Evolutionary conservation across 2,113 vertebrate species (phyloP).

Genomic region (Cacatua alba): DNA sequence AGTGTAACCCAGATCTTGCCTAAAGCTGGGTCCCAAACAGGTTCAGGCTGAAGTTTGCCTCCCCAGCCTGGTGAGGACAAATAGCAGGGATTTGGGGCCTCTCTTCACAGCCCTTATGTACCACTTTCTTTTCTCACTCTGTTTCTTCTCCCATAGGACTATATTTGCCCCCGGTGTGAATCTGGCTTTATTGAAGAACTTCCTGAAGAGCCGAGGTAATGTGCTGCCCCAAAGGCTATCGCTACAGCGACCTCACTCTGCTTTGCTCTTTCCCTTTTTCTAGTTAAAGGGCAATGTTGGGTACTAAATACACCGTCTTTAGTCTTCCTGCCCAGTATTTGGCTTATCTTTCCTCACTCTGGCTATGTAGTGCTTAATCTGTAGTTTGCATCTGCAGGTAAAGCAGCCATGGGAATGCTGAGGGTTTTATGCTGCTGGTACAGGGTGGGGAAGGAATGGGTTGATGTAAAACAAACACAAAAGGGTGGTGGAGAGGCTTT

Average conservation of each 20-base stretch:
- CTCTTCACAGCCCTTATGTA: background rate
- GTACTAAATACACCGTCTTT: background rate
- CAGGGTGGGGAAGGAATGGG: rapidly evolving
- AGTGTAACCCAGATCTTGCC: background rate
- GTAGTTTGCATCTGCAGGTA: background rate
- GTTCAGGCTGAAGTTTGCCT: background rate
- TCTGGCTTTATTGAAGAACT: constrained; percentile 96
- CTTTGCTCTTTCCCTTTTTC: background rate
- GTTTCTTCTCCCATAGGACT: constrained; percentile 79
- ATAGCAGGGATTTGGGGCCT: background rate
- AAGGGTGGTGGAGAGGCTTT: background rate
- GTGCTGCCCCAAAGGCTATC: background rate
- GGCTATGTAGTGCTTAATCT: background rate
- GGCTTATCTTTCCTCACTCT: background rate
- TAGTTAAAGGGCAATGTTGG: background rate
- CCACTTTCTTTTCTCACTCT: background rate
- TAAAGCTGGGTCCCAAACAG: background rate
- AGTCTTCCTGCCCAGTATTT: background rate
- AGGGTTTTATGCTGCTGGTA: rapidly evolving
- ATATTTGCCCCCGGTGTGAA: constrained; percentile 93
- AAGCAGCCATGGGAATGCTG: background rate
- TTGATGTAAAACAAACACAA: background rate
- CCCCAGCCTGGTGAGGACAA: background rate
- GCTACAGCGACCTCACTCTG: background rate
- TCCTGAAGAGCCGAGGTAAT: constrained; percentile 89